Evolutionary conservation across 2,113 vertebrate species (phyloP).

Genomic region (Hypomesus transpacificus): DNA sequence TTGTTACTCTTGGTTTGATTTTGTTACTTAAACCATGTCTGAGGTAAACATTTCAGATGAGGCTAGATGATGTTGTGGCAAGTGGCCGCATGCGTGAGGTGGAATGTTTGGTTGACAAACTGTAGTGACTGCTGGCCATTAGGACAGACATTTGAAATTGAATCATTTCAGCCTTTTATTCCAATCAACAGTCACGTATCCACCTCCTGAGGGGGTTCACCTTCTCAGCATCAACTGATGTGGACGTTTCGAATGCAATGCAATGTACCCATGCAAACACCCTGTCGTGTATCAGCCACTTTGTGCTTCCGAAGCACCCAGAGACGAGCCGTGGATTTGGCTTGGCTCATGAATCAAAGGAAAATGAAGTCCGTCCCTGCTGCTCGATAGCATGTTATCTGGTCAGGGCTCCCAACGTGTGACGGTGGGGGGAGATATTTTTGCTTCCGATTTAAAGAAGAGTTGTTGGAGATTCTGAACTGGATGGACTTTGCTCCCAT

Average conservation of each 20-base stretch:
- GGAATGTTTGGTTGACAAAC: neutral
- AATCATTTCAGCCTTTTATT: constrained; percentile 68
- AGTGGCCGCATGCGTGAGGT: too few species aligned
- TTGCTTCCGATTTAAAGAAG: neutral
- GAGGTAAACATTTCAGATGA: too few species aligned
- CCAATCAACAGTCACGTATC: constrained; percentile 32
- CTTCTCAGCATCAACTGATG: constrained; percentile 13
- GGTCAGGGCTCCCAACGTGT: too few species aligned
- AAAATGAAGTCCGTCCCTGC: neutral
- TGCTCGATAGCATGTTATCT: too few species aligned
- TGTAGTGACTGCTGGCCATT: constrained; percentile 41
- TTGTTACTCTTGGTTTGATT: constrained; percentile 11
- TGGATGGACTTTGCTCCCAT: neutral
- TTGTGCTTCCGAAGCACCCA: neutral
- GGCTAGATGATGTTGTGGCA: constrained; percentile 7
- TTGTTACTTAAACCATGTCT: constrained; percentile 9
- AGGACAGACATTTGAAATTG: constrained; percentile 59
- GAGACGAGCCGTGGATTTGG: neutral
- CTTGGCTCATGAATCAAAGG: neutral
- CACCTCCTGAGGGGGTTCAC: constrained; percentile 31
- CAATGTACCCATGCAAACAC: constrained; percentile 15
- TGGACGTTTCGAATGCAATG: constrained; percentile 48
- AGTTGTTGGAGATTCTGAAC: neutral
- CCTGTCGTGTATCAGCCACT: neutral
- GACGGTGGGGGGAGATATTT: neutral